These are phyloP conservation scores for Rhinoptilus africanus DNA, from an alignment of 2,113 vertebrate genomes.

Conservation along the genomic window DNA sequence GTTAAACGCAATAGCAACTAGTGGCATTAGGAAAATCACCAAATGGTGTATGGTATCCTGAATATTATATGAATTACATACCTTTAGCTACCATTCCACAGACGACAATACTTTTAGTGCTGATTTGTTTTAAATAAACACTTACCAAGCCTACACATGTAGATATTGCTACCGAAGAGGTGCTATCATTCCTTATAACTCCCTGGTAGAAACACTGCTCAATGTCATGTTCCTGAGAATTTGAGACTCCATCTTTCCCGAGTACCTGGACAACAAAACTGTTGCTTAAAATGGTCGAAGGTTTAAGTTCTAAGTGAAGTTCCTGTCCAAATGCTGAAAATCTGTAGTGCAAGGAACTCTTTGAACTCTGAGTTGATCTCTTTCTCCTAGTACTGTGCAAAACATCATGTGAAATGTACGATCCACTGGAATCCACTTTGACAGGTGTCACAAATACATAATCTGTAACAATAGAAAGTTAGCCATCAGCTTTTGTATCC, in stretches of 20 bases:
- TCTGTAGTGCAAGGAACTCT: slow-evolving; percentile 84
- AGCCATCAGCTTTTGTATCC: background rate
- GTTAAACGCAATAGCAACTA: background rate
- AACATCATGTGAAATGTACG: slow-evolving; percentile 86
- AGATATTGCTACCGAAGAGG: slow-evolving; percentile 90
- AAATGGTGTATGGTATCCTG: background rate
- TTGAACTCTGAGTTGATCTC: slow-evolving; percentile 75
- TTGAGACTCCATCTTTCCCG: slow-evolving; percentile 77
- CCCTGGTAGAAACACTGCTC: slow-evolving; percentile 94
- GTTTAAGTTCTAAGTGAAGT: slow-evolving; percentile 88
- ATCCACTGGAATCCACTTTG: slow-evolving; percentile 87
- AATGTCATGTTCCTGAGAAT: slow-evolving; percentile 67
- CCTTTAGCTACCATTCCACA: background rate
- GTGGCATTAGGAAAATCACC: background rate
- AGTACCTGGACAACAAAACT: slow-evolving; percentile 89
- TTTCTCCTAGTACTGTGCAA: slow-evolving; percentile 79
- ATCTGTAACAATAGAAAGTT: slow-evolving; percentile 76
- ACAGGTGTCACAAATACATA: slow-evolving; percentile 92
- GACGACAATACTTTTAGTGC: background rate
- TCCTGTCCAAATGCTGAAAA: slow-evolving; percentile 92
- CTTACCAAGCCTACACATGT: slow-evolving; percentile 95
- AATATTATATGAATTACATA: background rate
- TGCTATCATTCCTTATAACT: slow-evolving; percentile 87
- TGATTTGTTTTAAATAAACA: slow-evolving; percentile 16
- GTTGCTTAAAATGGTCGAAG: slow-evolving; percentile 83